Conservation (phyloP, 2,888 invertebrate species). For the Mythimna lalbum region DNA sequence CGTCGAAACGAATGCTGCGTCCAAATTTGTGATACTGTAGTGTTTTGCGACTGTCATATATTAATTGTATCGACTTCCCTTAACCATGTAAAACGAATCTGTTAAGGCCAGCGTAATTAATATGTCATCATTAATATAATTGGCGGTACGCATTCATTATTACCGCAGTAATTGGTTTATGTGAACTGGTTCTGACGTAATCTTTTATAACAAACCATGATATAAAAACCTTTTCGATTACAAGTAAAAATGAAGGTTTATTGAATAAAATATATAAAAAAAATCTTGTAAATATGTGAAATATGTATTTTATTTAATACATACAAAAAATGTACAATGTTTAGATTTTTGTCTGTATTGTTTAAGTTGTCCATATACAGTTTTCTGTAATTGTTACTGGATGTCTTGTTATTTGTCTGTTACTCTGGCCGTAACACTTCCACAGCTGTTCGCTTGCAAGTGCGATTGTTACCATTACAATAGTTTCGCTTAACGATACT, state of each 20-base stretch:
- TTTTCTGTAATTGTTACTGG: constrained; percentile 2
- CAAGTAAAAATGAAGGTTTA: not conserved
- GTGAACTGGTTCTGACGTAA: constrained; percentile 6
- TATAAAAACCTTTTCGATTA: not conserved
- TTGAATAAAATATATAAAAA: not conserved
- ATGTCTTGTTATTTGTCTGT: constrained; percentile 1
- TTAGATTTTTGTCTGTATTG: not conserved
- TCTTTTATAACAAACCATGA: not conserved
- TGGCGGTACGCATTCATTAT: constrained; percentile 3
- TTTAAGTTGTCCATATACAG: not conserved
- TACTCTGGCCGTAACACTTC: constrained; percentile 30
- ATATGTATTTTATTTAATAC: constrained; percentile 4
- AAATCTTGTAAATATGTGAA: not conserved
- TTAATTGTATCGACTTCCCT: constrained; percentile 4
- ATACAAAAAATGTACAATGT: not conserved
- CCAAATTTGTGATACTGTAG: constrained; percentile 33
- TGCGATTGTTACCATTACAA: constrained; percentile 56
- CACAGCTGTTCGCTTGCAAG: constrained; percentile 41
- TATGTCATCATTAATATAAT: not conserved
- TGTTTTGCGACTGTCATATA: constrained; percentile 13
- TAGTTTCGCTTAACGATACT: constrained; percentile 78
- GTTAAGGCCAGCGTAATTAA: constrained; percentile 35
- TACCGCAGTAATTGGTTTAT: constrained; percentile 29
- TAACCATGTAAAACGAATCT: not conserved
- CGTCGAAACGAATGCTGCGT: not conserved